Evolutionary conservation across 2,888 invertebrate genomes (phyloP).

Genomic region (Opisthograptis luteolata): DNA sequence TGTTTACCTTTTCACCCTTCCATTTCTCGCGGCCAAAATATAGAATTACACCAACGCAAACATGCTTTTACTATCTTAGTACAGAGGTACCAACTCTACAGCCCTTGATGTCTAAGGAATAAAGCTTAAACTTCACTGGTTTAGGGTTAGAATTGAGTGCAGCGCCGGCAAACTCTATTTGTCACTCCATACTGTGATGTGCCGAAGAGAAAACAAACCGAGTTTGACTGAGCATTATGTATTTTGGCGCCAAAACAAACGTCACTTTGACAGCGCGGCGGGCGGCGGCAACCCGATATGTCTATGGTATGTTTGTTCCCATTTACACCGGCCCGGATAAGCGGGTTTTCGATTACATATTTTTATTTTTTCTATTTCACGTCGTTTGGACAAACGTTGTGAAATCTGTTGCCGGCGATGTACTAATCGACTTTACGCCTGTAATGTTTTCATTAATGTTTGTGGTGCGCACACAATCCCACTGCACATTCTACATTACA

Average conservation of each 20-base stretch:
- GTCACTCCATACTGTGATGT: slow-evolving; percentile 69
- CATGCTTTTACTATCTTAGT: slow-evolving; percentile 35
- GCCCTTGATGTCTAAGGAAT: slow-evolving; percentile 32
- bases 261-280: slow-evolving; percentile 82
- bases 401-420: slow-evolving; percentile 22
- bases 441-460: slow-evolving; percentile 15
- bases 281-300: slow-evolving; percentile 80
- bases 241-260: slow-evolving; percentile 84
- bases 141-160: slow-evolving; percentile 23
- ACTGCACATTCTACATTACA: too few relatives aligned
- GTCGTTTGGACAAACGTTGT: slow-evolving; percentile 29
- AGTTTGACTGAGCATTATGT: slow-evolving; percentile 81
- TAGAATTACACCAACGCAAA: slow-evolving; percentile 77
- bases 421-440: slow-evolving; percentile 14
- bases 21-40: slow-evolving; percentile 79
- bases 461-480: slow-evolving; percentile 11
- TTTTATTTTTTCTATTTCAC: slow-evolving; percentile 51
- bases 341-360: slow-evolving; percentile 76
- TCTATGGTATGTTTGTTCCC: slow-evolving; percentile 77
- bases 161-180: slow-evolving; percentile 51
- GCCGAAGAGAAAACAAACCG: slow-evolving; percentile 81
- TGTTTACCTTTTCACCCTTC: slow-evolving; percentile 84
- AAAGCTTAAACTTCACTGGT: slow-evolving; percentile 51
- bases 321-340: slow-evolving; percentile 76
- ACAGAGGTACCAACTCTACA: slow-evolving; percentile 16